phyloP scores from a whole-genome alignment of 2,113 vertebrate species.

The Baryphthengus martii region DNA sequence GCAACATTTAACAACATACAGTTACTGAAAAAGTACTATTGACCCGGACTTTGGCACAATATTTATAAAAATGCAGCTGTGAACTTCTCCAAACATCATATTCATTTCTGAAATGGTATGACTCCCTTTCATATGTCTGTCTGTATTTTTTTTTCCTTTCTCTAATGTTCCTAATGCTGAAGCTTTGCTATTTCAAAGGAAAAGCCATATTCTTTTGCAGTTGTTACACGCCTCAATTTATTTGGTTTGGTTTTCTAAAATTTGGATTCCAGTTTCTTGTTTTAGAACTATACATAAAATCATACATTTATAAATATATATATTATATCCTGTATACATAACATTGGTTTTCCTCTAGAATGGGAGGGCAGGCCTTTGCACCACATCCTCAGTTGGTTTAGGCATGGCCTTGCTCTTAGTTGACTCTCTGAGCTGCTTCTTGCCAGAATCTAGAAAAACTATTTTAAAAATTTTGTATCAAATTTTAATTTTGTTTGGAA shows the following conservation, averaged over 20 bases:
- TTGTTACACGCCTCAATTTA: conserved; percentile 11
- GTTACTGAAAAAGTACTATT: neutral
- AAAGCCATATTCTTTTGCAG: conserved; percentile 41
- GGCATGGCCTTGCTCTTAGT: conserved; percentile 39
- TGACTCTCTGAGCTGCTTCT: conserved; percentile 52
- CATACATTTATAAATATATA: conserved; percentile 75
- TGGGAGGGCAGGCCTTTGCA: conserved; percentile 46
- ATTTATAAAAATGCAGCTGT: conserved; percentile 33
- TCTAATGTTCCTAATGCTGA: neutral
- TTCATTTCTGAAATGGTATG: conserved; percentile 6
- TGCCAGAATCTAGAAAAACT: conserved; percentile 69
- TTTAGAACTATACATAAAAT: conserved; percentile 69
- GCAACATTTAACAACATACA: conserved; percentile 39
- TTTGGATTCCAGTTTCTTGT: conserved; percentile 72
- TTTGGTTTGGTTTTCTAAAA: conserved; percentile 30
- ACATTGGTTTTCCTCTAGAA: conserved; percentile 60
- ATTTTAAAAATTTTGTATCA: conserved; percentile 57
- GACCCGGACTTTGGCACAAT: conserved; percentile 65
- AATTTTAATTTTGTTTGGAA: conserved; percentile 60
- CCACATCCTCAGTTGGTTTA: neutral
- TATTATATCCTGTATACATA: conserved; percentile 70
- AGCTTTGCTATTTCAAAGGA: conserved; percentile 31
- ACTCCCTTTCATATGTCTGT: neutral
- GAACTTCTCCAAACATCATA: neutral
- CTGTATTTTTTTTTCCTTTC: neutral